Evolutionary conservation across 2,113 vertebrate genomes (phyloP), one percentile per base, ranked within the genome.

Genomic region (Tetrao urogallus): DNA sequence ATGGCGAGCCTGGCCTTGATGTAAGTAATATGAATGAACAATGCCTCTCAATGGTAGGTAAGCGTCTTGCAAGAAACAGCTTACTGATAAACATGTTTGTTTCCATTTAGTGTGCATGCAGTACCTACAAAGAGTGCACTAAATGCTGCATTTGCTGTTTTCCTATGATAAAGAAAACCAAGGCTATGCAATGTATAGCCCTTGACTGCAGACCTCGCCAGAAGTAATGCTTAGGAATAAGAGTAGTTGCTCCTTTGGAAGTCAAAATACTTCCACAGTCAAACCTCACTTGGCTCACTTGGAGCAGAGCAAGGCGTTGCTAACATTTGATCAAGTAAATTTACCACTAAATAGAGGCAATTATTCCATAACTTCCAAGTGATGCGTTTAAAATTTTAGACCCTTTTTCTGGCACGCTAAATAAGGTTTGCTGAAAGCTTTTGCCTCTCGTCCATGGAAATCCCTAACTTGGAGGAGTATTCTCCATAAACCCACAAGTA

Each of bases 1-100:
- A 99, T 93, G 99, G 99, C 93, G 98, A 99, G 90, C 99, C 99
- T 96, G 99, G 99, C 96, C 97, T 99, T 94, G 99, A 99, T 97
- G 99, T 99, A 98, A 99, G 99, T 99, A 97, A 88, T 72, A 43
- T 61, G 6, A 94, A 71, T 85, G 83, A 82, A 81, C 81, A 94
- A 43, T 95, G 88, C 83, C 92, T 93, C 80, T 34, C 76, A 12
- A 40, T 82, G 69, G 94, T 96, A 32, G 73, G 95, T 96, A 91
- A 96, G 86, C 15, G 0, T 66, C 56, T 91, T 79, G 85, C 42
- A 61, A 58, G 67, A 32, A 83, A 11, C 21, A 85, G 58, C 70
- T 90, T 30, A 12, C 36, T 58, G 61, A 76, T 34, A 92, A 92
- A 25, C 65, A 69, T 52, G 58, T 93, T 52, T 42, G 52, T 72